Evolutionary conservation across 2,888 invertebrate genomes (phyloP).

Genomic region (Agrochola lychnidis): DNA sequence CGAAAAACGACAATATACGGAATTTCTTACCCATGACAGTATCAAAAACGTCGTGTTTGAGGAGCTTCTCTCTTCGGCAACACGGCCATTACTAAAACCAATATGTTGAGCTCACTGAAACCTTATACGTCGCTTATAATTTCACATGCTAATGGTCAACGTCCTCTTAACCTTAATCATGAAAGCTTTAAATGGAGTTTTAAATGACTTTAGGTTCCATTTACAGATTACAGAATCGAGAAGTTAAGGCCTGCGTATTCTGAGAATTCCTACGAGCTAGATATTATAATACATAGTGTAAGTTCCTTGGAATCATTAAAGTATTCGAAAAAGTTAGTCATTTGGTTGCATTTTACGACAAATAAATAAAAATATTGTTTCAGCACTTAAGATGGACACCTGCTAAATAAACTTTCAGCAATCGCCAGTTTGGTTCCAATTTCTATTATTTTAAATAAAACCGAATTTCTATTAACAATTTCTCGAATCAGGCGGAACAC

Average conservation of each 20-base stretch:
- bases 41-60: slow-evolving; percentile 32
- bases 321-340: neutral
- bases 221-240: slow-evolving; percentile 18
- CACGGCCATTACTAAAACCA: slow-evolving; percentile 52
- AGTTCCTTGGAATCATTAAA: no score
- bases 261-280: neutral
- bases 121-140: slow-evolving; percentile 49
- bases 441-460: slow-evolving; percentile 25
- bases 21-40: slow-evolving; percentile 40
- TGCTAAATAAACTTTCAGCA: slow-evolving; percentile 3
- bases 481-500: slow-evolving; percentile 13
- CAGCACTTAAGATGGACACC: neutral
- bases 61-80: slow-evolving; percentile 25
- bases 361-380: neutral
- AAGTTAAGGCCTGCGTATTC: neutral
- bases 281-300: neutral
- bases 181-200: slow-evolving; percentile 39
- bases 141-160: slow-evolving; percentile 40
- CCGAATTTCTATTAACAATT: slow-evolving; percentile 16
- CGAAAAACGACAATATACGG: slow-evolving; percentile 47
- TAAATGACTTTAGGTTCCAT: slow-evolving; percentile 23
- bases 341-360: neutral
- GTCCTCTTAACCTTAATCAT: slow-evolving; percentile 58
- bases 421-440: slow-evolving; percentile 16
- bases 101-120: slow-evolving; percentile 52